These are phyloP conservation scores for Himalopsyche anomala DNA, from an alignment of 2,888 invertebrate genomes.

Conservation along the genomic window DNA sequence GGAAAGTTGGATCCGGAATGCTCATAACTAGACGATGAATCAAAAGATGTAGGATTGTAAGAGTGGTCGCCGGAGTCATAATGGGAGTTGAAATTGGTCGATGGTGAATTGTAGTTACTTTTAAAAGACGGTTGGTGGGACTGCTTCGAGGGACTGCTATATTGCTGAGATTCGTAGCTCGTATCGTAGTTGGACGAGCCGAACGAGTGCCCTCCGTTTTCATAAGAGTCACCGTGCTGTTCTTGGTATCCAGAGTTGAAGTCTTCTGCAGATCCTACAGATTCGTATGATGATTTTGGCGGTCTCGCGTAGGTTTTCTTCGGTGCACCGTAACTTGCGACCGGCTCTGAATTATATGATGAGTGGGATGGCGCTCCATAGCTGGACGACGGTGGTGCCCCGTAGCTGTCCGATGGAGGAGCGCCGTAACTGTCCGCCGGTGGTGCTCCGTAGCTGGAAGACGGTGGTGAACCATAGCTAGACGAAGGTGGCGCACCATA, in stretches of 20 bases:
- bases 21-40: conserved; percentile 65
- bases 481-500: conserved; percentile 64
- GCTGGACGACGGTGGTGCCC: conserved; percentile 64
- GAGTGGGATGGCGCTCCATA: conserved; percentile 61
- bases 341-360: conserved; percentile 46
- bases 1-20: conserved; percentile 58
- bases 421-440: conserved; percentile 51
- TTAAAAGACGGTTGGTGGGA: not conserved
- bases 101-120: conserved; percentile 35
- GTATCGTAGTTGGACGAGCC: conserved; percentile 51
- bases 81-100: conserved; percentile 37
- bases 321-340: conserved; percentile 58
- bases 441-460: conserved; percentile 55
- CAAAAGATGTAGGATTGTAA: conserved; percentile 45
- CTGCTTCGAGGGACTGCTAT: conserved; percentile 38
- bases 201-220: conserved; percentile 40
- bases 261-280: conserved; percentile 39
- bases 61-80: conserved; percentile 39
- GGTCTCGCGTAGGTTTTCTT: conserved; percentile 56
- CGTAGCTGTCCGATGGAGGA: conserved; percentile 50
- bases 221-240: conserved; percentile 36
- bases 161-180: conserved; percentile 36
- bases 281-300: conserved; percentile 51
- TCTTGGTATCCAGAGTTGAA: conserved; percentile 50
- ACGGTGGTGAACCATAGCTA: conserved; percentile 63